Evolutionary conservation across 1,140 invertebrate genomes (phyloP), one percentile per base, ranked within the genome.

Genomic region (Metaphire vulgaris): DNA sequence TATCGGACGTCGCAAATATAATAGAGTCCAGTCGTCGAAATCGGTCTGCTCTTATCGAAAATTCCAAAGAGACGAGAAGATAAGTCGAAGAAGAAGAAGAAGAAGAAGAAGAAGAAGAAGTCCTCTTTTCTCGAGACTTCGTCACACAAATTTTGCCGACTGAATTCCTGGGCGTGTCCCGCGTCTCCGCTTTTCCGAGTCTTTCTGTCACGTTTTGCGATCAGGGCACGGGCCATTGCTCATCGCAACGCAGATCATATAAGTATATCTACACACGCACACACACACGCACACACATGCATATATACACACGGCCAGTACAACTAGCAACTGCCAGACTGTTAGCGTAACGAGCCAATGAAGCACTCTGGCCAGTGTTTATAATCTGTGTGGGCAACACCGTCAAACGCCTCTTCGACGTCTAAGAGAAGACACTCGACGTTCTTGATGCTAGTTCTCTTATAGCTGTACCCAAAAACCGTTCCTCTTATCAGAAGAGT

Each of bases 231-330:
- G 41, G 41, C 41, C 41, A 6, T 56, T 56, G 6, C 21, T 12
- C 41, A 21, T 21, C 41, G 6, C 21, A 21, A 56, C 6, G 41
- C 41, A 56, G 41, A 56, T 56, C 33, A 72, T 31, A 34, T 26
- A 72, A 14, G 33, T 26, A 72, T 31, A 72, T 26, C 14, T 31
- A 72, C 33, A 72, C 70, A 72, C 33, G 33, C 70, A 72, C 33
- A 72, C 70, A 72, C 33, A 72, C 70, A 72, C 33, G 33, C 70
- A 72, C 33, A 72, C 70, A 72, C 33, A 72, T 31, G 33, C 33
- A 72, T 31, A 72, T 72, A 72, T 33, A 33, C 70, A 21, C 12
- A 33, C 70, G 12, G 70, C 15, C 26, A 28, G 29, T 69, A 15
- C 69, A n/a, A n/a, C n/a, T n/a, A n/a, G n/a, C n/a, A n/a, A n/a